Evolutionary conservation across 64 coral and sea anemone genomes (phyloP).

Genomic region (Platygyra sinensis): DNA sequence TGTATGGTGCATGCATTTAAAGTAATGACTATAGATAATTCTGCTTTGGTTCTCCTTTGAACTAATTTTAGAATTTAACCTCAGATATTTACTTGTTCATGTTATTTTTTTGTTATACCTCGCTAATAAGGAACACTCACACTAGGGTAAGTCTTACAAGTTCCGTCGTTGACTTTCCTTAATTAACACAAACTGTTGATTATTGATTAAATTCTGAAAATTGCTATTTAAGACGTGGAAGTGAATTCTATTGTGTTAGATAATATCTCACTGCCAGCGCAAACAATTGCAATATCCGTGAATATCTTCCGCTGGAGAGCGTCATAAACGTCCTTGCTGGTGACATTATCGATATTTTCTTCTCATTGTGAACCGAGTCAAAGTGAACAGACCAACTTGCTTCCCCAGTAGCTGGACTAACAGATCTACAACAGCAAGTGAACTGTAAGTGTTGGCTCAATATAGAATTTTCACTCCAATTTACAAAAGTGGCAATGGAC

Average conservation of each 20-base stretch:
- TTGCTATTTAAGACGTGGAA: background rate
- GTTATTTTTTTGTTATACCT: no score
- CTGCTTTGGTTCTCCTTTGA: background rate
- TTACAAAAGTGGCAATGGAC: no score
- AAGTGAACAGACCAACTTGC: no score
- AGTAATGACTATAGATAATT: background rate
- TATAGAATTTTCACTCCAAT: no score
- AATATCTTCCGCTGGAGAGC: background rate
- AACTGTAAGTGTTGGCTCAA: no score
- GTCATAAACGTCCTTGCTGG: no score
- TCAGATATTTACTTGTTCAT: background rate
- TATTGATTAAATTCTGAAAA: background rate
- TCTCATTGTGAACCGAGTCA: no score
- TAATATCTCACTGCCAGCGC: background rate
- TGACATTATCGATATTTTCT: no score
- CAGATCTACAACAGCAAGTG: no score
- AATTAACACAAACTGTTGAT: background rate
- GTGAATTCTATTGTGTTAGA: background rate
- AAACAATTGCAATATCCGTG: background rate
- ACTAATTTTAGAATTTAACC: background rate
- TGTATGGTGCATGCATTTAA: no score
- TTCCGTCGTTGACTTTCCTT: background rate
- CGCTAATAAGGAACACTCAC: background rate
- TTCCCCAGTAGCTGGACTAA: no score
- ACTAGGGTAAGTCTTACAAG: background rate